Percentiles rank a stretch among this genome's conserved stretches.
These are phyloP conservation scores for Hormaphis cornu DNA, from an alignment of 1,140 invertebrate genomes.

Conservation along the genomic window DNA sequence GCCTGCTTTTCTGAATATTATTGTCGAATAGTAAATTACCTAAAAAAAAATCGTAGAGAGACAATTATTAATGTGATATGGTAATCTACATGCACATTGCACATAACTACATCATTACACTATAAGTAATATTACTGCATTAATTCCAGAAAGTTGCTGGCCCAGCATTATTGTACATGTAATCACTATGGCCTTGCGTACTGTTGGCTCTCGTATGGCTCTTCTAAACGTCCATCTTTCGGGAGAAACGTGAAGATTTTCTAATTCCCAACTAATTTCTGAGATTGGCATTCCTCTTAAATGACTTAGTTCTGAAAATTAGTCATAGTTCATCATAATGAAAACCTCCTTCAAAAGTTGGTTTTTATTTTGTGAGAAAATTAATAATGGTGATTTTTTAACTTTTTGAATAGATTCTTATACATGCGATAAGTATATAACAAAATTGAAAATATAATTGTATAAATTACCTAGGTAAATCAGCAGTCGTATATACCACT, in stretches of 20 bases:
- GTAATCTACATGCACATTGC: too few relatives aligned
- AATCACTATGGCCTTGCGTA: conserved; percentile 60
- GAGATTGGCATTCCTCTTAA: conserved; percentile 45
- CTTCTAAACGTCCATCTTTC: conserved; percentile 41
- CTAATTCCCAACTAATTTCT: conserved; percentile 45
- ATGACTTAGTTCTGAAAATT: conserved; percentile 45
- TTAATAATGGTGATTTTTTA: too few relatives aligned
- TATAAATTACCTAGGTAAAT: too few relatives aligned
- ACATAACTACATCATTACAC: too few relatives aligned
- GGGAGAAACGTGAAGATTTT: conserved; percentile 34
- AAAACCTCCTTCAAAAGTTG: too few relatives aligned
- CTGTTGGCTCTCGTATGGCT: conserved; percentile 38
- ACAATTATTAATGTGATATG: too few relatives aligned
- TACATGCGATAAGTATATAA: too few relatives aligned
- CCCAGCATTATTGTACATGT: conserved; percentile 65
- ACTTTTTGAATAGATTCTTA: too few relatives aligned
- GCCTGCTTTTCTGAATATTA: conserved; percentile 59
- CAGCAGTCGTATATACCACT: too few relatives aligned
- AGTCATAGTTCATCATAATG: background rate
- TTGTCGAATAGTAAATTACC: conserved; percentile 72
- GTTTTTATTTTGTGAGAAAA: too few relatives aligned
- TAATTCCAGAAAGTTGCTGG: conserved; percentile 78
- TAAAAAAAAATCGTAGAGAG: too few relatives aligned
- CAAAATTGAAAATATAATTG: too few relatives aligned
- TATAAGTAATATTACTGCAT: conserved; percentile 53